Evolutionary conservation across 2,113 vertebrate genomes (phyloP).

Genomic region (Baryphthengus martii): DNA sequence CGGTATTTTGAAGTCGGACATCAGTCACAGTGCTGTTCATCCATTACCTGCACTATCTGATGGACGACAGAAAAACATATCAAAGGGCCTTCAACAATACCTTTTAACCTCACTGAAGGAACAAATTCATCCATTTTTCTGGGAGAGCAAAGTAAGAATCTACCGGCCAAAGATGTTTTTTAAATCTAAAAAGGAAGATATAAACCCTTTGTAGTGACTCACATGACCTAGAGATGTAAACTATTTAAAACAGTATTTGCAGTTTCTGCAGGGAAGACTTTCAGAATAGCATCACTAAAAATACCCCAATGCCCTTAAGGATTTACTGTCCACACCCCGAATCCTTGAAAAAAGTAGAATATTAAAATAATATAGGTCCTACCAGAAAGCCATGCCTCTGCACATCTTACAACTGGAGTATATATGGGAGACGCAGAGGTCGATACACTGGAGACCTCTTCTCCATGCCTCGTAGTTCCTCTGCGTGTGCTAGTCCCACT

Average conservation of each 20-base stretch:
- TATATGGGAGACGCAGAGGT: not conserved
- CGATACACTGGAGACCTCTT: not conserved
- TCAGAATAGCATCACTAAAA: slow-evolving; percentile 37
- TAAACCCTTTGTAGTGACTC: slow-evolving; percentile 15
- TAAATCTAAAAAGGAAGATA: not conserved
- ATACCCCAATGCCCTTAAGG: not conserved
- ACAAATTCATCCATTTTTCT: not conserved
- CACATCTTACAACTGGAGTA: not conserved
- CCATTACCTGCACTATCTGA: not conserved
- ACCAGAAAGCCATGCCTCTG: not conserved
- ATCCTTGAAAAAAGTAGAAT: not conserved
- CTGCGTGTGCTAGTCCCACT: not conserved
- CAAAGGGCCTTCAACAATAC: not conserved
- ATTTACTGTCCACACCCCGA: not conserved
- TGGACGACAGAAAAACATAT: not conserved
- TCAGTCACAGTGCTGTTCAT: not conserved
- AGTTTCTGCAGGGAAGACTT: slow-evolving; percentile 27
- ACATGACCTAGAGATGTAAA: slow-evolving; percentile 24
- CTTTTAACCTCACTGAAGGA: not conserved
- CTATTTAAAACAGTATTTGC: slow-evolving; percentile 43
- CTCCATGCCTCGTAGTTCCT: not conserved
- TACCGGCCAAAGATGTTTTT: not conserved
- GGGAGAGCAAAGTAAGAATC: not conserved
- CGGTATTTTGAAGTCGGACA: not conserved
- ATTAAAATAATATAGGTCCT: not conserved